Evolutionary conservation across 2,113 vertebrate genomes (phyloP), one percentile per base, ranked within the genome.

Genomic region (Podarcis muralis): DNA sequence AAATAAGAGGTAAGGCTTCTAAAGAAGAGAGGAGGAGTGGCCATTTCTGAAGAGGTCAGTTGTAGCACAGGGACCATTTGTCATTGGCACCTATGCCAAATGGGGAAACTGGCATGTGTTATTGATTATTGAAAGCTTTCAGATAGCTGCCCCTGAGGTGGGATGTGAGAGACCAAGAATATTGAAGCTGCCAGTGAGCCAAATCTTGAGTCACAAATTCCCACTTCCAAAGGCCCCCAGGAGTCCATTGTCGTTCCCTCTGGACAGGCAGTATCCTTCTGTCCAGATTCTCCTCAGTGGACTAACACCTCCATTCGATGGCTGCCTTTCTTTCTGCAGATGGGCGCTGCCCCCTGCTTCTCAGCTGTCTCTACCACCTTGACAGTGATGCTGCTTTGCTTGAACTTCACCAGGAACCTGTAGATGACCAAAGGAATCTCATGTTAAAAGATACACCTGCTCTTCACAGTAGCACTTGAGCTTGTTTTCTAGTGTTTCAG

Each of bases 391-490:
- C 68, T 90, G 1, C 92, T 75, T 83, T 97, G 95, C 1, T 90
- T 95, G 93, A 97, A 97, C 71, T 3, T 96, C 76, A 96, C 89
- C 81, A 96, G 94, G 87, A 97, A 97, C 87, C 97, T 97, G 89
- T 37, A 69, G 12, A 65, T 62, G 27, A 32, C 71, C 1, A 94
- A 74, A 94, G 23, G 81, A 20, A 32, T 7, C 3, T 4, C 74
- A 40, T 13, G 3, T 1, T 1, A 72, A 68, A 22, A 48, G 8
- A 16, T 37, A 65, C 32, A 48, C 35, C 27, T n/a, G 8, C 53
- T 48, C 83, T 13, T 0, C 32, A 30, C 13, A 25, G 22, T 25
- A 40, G 25, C 32, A 40, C 37, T 9, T 27, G 12, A 11, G 59
- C 18, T 3, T 40, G 23, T 37, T 15, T 25, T 3, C 7, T 35